Evolutionary conservation across 2,113 vertebrate species (phyloP).

Genomic region (Oreochromis aureus): DNA sequence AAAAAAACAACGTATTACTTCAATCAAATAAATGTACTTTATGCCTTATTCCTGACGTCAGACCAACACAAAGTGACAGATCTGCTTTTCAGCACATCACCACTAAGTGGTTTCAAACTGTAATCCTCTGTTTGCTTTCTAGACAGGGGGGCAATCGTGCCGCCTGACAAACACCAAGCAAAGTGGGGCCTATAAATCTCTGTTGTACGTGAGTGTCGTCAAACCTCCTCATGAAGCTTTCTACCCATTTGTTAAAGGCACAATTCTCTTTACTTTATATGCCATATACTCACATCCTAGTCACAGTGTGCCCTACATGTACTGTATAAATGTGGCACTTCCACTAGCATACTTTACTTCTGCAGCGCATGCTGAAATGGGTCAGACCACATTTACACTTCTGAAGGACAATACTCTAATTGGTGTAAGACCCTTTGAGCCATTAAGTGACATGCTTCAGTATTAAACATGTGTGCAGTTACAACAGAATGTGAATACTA

Average conservation of each 20-base stretch:
- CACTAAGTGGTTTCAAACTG: conserved; percentile 12
- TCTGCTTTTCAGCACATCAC: conserved; percentile 10
- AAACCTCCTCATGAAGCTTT: not conserved
- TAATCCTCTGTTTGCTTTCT: conserved; percentile 14
- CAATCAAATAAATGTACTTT: not conserved
- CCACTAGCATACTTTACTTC: not conserved
- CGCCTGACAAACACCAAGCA: not conserved
- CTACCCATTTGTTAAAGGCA: not conserved
- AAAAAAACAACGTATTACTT: not conserved
- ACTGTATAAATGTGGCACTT: not conserved
- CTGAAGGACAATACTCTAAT: not conserved
- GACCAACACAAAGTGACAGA: conserved; percentile 12
- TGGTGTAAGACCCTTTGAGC: not conserved
- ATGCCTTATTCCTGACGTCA: not conserved
- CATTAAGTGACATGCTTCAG: not conserved
- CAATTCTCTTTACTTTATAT: not conserved
- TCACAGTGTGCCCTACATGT: not conserved
- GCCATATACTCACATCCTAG: not conserved
- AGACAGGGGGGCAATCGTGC: not conserved
- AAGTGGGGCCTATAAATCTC: not conserved
- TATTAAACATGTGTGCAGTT: not conserved
- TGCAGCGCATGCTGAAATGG: conserved; percentile 34
- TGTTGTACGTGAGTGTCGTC: not conserved
- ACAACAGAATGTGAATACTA: not conserved
- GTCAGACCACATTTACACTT: conserved; percentile 12